phyloP scores from a whole-genome alignment of 2,888 invertebrate species.

The Ornithoptera alexandrae region DNA sequence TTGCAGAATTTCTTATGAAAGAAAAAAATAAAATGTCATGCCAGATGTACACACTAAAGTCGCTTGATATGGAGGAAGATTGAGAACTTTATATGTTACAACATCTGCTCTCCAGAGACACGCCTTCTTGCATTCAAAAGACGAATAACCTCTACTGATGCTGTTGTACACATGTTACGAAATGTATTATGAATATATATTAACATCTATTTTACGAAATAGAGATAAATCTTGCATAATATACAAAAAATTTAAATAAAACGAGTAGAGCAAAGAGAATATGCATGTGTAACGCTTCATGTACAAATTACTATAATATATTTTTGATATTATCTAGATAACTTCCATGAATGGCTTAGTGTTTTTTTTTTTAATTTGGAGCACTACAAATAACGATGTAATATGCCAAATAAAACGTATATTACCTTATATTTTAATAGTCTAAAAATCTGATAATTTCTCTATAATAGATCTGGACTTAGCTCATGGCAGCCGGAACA shows the following conservation, averaged over 20 bases:
- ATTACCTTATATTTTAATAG: no score
- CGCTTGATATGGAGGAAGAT: constrained; percentile 2
- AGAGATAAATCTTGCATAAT: not conserved
- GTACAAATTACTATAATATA: no score
- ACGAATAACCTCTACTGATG: constrained; percentile 5
- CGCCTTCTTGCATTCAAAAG: constrained; percentile 7
- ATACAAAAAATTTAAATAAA: not conserved
- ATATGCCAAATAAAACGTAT: no score
- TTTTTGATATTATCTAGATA: no score
- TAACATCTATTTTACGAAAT: not conserved
- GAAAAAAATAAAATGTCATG: not conserved
- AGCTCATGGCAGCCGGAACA: no score
- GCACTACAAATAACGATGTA: no score
- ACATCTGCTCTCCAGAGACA: constrained; percentile 4
- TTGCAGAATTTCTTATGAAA: no score
- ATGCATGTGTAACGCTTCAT: no score
- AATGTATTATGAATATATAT: constrained; percentile 2
- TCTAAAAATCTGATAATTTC: no score
- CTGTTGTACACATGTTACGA: not conserved
- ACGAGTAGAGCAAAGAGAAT: not conserved
- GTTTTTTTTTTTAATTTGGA: no score
- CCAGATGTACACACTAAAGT: not conserved
- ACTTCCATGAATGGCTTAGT: no score
- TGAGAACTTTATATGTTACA: constrained; percentile 11
- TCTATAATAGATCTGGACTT: no score